These are phyloP conservation scores for Tinea semifulvella DNA, from an alignment of 2,888 invertebrate genomes.

Conservation along the genomic window DNA sequence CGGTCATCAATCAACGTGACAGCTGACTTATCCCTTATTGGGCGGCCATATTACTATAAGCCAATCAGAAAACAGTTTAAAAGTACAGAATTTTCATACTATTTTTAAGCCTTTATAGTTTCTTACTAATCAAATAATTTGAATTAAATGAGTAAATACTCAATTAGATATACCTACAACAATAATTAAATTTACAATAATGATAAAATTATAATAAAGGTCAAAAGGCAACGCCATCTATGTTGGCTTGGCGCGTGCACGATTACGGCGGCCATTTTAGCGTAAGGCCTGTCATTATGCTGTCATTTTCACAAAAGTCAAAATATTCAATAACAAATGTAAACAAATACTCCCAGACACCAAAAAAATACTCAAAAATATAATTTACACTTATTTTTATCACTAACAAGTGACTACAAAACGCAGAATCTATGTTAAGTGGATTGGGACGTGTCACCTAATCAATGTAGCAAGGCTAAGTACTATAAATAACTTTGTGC, in stretches of 20 bases:
- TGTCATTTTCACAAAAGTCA: slow-evolving; percentile 56
- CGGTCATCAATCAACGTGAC: too few species aligned
- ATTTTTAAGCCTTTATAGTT: too few species aligned
- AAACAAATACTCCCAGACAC: slow-evolving; percentile 31
- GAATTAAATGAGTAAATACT: too few species aligned
- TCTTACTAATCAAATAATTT: too few species aligned
- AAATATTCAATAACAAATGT: slow-evolving; percentile 45
- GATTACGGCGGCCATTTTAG: slow-evolving; percentile 46
- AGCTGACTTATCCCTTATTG: too few species aligned
- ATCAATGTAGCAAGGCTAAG: slow-evolving; percentile 10
- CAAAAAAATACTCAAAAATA: slow-evolving; percentile 7
- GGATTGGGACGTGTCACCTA: slow-evolving; percentile 19
- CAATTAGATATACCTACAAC: too few species aligned
- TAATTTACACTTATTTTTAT: background rate
- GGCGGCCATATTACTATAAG: too few species aligned
- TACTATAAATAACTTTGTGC: slow-evolving; percentile 6
- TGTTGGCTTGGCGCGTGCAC: slow-evolving; percentile 42
- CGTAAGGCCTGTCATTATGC: slow-evolving; percentile 41
- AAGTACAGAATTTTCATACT: too few species aligned
- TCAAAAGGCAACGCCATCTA: slow-evolving; percentile 35
- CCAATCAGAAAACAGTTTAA: too few species aligned
- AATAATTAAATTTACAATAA: too few species aligned
- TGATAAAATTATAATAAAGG: background rate
- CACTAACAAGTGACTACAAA: background rate
- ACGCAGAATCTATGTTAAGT: background rate